A percentile compares a stretch with the other conserved stretches of the same genome.
Evolutionary conservation across 1,140 invertebrate species (phyloP).

Genomic region (Drosophila triauraria): DNA sequence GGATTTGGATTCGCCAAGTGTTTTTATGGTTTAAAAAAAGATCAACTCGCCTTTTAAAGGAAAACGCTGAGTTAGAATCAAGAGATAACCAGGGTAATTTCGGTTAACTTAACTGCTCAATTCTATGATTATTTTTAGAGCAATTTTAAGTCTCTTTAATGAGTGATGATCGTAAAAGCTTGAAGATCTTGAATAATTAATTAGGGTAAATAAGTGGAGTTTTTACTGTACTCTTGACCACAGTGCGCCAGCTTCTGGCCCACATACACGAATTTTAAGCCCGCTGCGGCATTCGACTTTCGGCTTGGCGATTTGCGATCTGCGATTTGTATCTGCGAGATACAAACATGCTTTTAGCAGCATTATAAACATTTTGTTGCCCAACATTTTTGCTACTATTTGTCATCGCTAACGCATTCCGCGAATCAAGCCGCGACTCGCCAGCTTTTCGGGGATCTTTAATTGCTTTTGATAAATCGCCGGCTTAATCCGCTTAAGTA

Average conservation of each 20-base stretch:
- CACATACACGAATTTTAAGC: conserved; percentile 39
- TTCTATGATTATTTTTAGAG: conserved; percentile 7
- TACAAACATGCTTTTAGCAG: conserved; percentile 82
- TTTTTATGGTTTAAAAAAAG: conserved; percentile 30
- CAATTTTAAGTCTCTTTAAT: neutral
- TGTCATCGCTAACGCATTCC: conserved; percentile 77
- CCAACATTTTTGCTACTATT: conserved; percentile 83
- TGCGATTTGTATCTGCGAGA: conserved; percentile 74
- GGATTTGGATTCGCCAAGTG: conserved; percentile 17
- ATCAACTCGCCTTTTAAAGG: neutral
- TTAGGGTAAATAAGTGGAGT: neutral
- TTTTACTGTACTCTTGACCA: conserved; percentile 27
- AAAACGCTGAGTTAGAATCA: neutral
- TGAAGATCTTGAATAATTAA: conserved; percentile 1
- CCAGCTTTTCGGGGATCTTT: conserved; percentile 62
- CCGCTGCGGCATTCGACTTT: conserved; percentile 25
- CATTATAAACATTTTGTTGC: conserved; percentile 82
- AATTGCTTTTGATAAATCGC: conserved; percentile 83
- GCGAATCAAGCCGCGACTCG: conserved; percentile 57
- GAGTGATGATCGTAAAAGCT: neutral
- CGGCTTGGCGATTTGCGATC: conserved; percentile 42
- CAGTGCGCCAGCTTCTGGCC: conserved; percentile 46
- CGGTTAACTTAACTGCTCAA: neutral
- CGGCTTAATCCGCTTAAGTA: conserved; percentile 81
- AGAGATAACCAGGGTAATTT: neutral